phyloP scores from a whole-genome alignment of 1,140 invertebrate species.

The Apis mellifera region Amel_HAv3.1 CM009940.2:6310001-6310500 shows the following conservation, averaged over 20 bases:
- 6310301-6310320: background rate
- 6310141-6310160: conserved; percentile 82
- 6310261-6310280: conserved; percentile 54
- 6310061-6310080: conserved; percentile 92
- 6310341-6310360: background rate
- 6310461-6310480: conserved; percentile 77
- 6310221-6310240: conserved; percentile 45
- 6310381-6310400: background rate
- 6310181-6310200: conserved; percentile 80
- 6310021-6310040: conserved; percentile 95
- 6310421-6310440: background rate
- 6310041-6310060: conserved; percentile 94
- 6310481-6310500: conserved; percentile 67
- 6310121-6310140: conserved; percentile 89
- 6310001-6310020: conserved; percentile 78
- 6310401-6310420: background rate
- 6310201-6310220: conserved; percentile 55
- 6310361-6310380: background rate
- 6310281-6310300: conserved; percentile 49
- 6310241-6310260: conserved; percentile 59
- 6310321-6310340: background rate
- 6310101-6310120: conserved; percentile 92
- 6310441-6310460: conserved; percentile 64
- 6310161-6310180: conserved; percentile 81
- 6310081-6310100: conserved; percentile 91